A percentile compares a stretch with the other conserved stretches of the same genome.
Conservation (phyloP, 2,888 invertebrate genomes). For the Chymomyza procnemis region DNA sequence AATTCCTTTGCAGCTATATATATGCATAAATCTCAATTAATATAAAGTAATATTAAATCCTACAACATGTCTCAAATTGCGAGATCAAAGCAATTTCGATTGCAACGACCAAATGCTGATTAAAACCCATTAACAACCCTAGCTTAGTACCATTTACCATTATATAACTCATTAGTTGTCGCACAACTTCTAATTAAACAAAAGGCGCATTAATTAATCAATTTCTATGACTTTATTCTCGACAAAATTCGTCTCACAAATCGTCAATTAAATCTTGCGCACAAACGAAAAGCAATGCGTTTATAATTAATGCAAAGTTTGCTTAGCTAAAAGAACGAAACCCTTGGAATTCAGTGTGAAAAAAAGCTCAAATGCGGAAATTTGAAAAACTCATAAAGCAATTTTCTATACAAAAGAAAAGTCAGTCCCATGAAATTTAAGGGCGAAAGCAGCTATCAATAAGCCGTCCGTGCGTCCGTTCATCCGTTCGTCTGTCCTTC, state of each 20-base stretch:
- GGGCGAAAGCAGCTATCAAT: slow-evolving; percentile 3
- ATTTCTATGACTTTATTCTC: background rate
- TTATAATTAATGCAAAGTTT: slow-evolving; percentile 36
- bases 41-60: too few species aligned
- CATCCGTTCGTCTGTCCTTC: too few species aligned
- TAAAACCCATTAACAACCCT: background rate
- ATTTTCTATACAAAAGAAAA: slow-evolving; percentile 24
- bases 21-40: too few species aligned
- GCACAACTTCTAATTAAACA: background rate
- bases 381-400: slow-evolving; percentile 33
- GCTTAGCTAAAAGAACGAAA: slow-evolving; percentile 6
- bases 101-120: background rate
- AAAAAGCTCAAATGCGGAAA: slow-evolving; percentile 10
- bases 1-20: too few species aligned
- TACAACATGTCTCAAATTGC: too few species aligned
- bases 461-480: too few species aligned
- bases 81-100: too few species aligned
- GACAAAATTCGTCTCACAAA: background rate
- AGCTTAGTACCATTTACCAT: background rate
- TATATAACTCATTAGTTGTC: background rate
- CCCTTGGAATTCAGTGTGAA: slow-evolving; percentile 5
- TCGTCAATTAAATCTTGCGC: background rate
- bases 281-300: background rate
- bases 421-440: slow-evolving; percentile 19
- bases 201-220: background rate